Base-by-base conservation (phyloP, 1,140 invertebrate genomes). In the Caerostris darwini region DNA sequence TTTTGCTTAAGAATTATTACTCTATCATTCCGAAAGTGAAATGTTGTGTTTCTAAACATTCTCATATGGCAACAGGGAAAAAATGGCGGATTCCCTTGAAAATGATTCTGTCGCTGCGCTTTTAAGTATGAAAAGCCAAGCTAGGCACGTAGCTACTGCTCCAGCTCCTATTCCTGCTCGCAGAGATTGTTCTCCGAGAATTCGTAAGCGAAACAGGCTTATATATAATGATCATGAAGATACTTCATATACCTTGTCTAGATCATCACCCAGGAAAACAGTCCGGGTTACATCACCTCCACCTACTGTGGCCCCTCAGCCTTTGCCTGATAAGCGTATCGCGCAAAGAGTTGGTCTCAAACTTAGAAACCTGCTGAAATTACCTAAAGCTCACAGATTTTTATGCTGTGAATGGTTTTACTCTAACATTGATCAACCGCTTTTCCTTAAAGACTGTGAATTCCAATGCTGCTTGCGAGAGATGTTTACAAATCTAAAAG, bases 391-490 rank as follows among this genome's bases (percentile, higher is more conserved):
- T 50, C 99, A 99, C 96, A 99, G 99, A 96, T 99, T 99, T 99
- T 99, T 99, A 3, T 99, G 98, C 96, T 99, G 99, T 96, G 99
- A 99, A 96, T 99, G 99, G 98, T 99, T 99, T 96, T 99, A 99
- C 96, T 99, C 99, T 95, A 99, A 99, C 95, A 98, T 99, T 95
- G 99, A 99, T 96, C 97, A 97, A 97, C 97, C 96, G 96, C 96
- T 99, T 10, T 99, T 99, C 96, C 97, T 98, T 95, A 98, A 98
- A 85, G 98, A 99, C 95, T 99, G 99, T 96, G 99, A 99, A 96
- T 99, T 99, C 96, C 98, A 98, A 96, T 98, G 98, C 83, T 99
- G 99, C 96, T 96, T 99, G 19, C 98, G 97, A 96, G 99, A 99
- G 96, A 98, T 98, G 7, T 99, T 99, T 96, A 99, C 99, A 7